Evolutionary conservation across 2,797 vertebrate genomes (phyloP), one percentile per base, ranked within the genome.

Genomic region (Chromobotia macracanthus): DNA sequence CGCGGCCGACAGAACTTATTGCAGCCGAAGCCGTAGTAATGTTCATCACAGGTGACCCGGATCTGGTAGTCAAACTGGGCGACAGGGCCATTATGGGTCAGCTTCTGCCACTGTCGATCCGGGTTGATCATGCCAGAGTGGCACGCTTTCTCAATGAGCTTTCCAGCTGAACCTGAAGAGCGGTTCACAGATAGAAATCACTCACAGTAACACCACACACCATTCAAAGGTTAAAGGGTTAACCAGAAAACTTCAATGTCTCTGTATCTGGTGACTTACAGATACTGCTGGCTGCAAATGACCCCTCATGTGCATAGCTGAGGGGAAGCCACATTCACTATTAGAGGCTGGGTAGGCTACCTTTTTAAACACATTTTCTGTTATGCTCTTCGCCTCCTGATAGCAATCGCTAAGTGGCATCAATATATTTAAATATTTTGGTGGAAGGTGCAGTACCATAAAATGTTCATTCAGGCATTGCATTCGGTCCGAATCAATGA

Each of bases 51-150:
- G 66, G 92, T 96, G 77, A 99, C 97, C 0, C 97, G 94, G 86
- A 99, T 97, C 82, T 98, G 96, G 85, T 99, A 99, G 86, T 99
- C 97, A 0, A 99, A 98, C 91, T 99, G 96, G 25, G 94, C 96
- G 0, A 95, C 87, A 0, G 91, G 95, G 0, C 96, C 94, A 0
- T 96, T 97, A 81, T 98, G 97, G 16, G 94, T 97, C 86, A 97
- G 86, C 0, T 93, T 95, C 90, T 97, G 96, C 97, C 97, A 99
- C 46, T 96, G 94, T 0, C 92, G 93, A 88, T 95, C 96, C 8
- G 97, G 97, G 86, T 98, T 99, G 89, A 99, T 99, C 97, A 98
- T 98, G 75, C 95, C 97, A 0, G 97, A 99, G 80, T 95, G 94
- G n/a, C 91, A 95, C 0, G 96, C 95, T 89, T 96, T 98, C 91